Percentiles rank a stretch among this genome's conserved stretches.
Conservation (phyloP, 1,140 invertebrate genomes). For the Arctopsyche grandis region DNA sequence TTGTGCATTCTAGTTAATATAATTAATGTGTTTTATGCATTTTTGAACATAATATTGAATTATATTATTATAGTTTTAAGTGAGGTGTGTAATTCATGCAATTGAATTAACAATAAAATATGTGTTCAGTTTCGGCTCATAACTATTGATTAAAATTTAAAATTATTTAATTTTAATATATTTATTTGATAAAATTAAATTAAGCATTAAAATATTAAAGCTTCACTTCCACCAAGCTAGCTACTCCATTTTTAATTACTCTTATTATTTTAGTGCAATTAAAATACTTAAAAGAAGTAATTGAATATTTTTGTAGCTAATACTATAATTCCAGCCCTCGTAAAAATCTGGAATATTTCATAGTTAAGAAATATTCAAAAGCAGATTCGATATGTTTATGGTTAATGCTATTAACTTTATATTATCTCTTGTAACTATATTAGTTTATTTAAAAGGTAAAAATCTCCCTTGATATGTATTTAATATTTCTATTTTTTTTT, state of each 20-base stretch:
- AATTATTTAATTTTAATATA: neutral
- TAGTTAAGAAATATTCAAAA: neutral
- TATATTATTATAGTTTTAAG: neutral
- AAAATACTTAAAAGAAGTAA: conserved; percentile 15
- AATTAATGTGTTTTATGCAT: no score
- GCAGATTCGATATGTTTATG: no score
- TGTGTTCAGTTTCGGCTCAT: conserved; percentile 10
- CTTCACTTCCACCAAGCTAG: no score
- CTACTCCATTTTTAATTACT: neutral
- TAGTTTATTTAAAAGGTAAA: neutral
- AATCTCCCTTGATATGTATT: neutral
- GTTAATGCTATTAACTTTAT: no score
- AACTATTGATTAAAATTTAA: neutral
- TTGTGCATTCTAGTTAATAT: no score
- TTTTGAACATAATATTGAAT: no score
- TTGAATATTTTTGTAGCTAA: neutral
- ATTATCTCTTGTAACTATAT: no score
- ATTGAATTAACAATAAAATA: conserved; percentile 19
- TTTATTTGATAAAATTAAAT: no score
- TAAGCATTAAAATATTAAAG: no score
- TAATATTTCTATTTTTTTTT: neutral
- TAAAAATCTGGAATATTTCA: no score
- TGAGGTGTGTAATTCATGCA: neutral
- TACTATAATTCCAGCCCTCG: neutral
- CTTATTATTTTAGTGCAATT: conserved; percentile 14